A percentile compares a stretch with the other conserved stretches of the same genome.
Evolutionary conservation across 2,797 vertebrate species (phyloP).

Genomic region (Melanotaenia pygmaea): DNA sequence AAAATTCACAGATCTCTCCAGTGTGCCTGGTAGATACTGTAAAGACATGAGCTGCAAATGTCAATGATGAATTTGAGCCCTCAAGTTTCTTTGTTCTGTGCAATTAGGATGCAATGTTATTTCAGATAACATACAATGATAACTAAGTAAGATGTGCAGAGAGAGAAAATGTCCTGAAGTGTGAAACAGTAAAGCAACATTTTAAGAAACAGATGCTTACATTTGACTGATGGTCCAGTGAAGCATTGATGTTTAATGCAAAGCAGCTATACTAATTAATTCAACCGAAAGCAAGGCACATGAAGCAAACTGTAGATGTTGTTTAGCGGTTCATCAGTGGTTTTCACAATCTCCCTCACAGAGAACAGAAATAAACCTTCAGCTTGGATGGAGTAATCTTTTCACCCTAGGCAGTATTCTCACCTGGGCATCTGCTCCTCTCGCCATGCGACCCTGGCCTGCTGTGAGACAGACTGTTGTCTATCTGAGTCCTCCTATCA

Average conservation of each 20-base stretch:
- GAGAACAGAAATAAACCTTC: slow-evolving; percentile 30
- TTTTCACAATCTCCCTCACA: slow-evolving; percentile 40
- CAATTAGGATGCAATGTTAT: slow-evolving; percentile 7
- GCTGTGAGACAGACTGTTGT: slow-evolving; percentile 54
- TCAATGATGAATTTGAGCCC: slow-evolving; percentile 1
- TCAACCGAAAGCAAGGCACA: slow-evolving; percentile 23
- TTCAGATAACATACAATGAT: slow-evolving; percentile 17
- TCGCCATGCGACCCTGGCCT: slow-evolving; percentile 31
- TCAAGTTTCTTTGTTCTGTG: slow-evolving; percentile 1
- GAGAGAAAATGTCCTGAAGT: slow-evolving; percentile 41
- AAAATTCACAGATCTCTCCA: slow-evolving; percentile 34
- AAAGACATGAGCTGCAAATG: slow-evolving; percentile 1
- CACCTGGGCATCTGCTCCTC: slow-evolving; percentile 66
- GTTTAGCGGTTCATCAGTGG: slow-evolving; percentile 52
- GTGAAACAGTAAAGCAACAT: slow-evolving; percentile 43
- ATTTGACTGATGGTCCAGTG: slow-evolving; percentile 53
- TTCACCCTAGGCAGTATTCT: slow-evolving; percentile 36
- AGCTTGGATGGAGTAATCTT: slow-evolving; percentile 49
- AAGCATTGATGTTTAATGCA: slow-evolving; percentile 43
- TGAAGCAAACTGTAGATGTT: slow-evolving; percentile 55
- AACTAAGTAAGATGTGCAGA: slow-evolving; percentile 21
- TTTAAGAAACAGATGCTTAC: slow-evolving; percentile 57
- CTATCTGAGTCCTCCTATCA: slow-evolving; percentile 9
- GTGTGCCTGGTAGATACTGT: slow-evolving; percentile 9
- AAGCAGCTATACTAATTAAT: slow-evolving; percentile 49